These are phyloP conservation scores for Mugil cephalus DNA, from an alignment of 2,113 vertebrate species.

Conservation along the genomic window DNA sequence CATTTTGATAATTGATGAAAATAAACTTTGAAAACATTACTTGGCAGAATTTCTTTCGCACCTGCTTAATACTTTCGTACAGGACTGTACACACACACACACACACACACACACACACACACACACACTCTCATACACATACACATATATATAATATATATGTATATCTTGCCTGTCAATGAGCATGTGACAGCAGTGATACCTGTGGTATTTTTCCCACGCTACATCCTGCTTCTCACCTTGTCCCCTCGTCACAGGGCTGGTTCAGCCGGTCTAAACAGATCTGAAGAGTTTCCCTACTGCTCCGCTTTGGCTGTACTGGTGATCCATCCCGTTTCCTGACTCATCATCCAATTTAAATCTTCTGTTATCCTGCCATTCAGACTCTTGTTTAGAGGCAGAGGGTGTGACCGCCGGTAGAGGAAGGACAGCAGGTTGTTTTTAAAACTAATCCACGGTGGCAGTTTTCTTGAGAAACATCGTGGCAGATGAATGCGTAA, in stretches of 20 bases:
- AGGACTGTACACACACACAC: too few relatives aligned
- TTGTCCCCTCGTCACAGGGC: slow-evolving; percentile 40
- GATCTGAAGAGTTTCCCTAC: slow-evolving; percentile 39
- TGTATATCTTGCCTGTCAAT: too few relatives aligned
- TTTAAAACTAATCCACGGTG: slow-evolving; percentile 3
- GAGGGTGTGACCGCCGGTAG: slow-evolving; percentile 31
- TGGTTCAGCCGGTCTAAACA: slow-evolving; percentile 66
- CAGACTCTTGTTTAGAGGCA: slow-evolving; percentile 3
- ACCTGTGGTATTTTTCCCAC: slow-evolving; percentile 39
- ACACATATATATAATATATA: too few relatives aligned
- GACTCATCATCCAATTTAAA: slow-evolving; percentile 57
- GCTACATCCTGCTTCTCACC: slow-evolving; percentile 18
- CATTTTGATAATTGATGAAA: too few relatives aligned
- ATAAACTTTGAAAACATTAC: too few relatives aligned
- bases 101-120: too few relatives aligned
- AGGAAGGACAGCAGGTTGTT: slow-evolving; percentile 40
- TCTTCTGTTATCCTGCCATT: slow-evolving; percentile 29
- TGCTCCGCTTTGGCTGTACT: slow-evolving; percentile 22
- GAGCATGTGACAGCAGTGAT: neutral
- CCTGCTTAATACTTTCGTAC: too few relatives aligned
- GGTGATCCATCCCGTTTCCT: slow-evolving; percentile 59
- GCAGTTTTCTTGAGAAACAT: slow-evolving; percentile 6
- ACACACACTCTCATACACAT: too few relatives aligned
- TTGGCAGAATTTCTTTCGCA: too few relatives aligned
- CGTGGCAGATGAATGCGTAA: neutral